Percentiles rank a stretch among this genome's conserved stretches.
Conservation (phyloP, 2,113 vertebrate species). For the Urocynchramus pylzowi region DNA sequence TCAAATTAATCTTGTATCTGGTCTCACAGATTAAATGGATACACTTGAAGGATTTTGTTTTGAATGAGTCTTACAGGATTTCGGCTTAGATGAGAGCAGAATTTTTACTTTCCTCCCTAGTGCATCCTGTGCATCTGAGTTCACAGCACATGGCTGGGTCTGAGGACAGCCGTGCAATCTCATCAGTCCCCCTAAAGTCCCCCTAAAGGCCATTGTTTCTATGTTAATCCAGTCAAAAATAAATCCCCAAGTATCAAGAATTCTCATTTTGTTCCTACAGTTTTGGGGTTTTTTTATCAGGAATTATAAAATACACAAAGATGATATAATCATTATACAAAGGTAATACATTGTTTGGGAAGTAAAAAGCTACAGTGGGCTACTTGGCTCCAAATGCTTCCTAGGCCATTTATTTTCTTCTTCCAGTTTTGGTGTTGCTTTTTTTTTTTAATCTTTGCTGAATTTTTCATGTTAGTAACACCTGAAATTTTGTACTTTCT, state of each 20-base stretch:
- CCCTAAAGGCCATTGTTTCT: background rate
- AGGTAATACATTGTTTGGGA: background rate
- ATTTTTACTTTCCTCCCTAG: constrained; percentile 36
- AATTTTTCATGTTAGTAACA: background rate
- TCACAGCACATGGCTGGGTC: background rate
- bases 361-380: background rate
- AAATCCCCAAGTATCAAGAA: background rate
- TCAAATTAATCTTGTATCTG: constrained; percentile 56
- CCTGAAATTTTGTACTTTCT: background rate
- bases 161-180: background rate
- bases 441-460: background rate
- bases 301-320: background rate
- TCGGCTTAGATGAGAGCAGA: constrained; percentile 41
- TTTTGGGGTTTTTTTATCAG: background rate
- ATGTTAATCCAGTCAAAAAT: background rate
- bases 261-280: background rate
- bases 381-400: background rate
- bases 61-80: constrained; percentile 48
- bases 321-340: background rate
- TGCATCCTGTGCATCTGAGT: background rate
- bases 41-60: constrained; percentile 56
- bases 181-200: background rate
- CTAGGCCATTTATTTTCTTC: background rate
- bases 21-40: constrained; percentile 52
- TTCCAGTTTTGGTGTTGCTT: background rate